Evolutionary conservation across 2,888 invertebrate genomes (phyloP).

Genomic region (Leptopterna dolabrata): DNA sequence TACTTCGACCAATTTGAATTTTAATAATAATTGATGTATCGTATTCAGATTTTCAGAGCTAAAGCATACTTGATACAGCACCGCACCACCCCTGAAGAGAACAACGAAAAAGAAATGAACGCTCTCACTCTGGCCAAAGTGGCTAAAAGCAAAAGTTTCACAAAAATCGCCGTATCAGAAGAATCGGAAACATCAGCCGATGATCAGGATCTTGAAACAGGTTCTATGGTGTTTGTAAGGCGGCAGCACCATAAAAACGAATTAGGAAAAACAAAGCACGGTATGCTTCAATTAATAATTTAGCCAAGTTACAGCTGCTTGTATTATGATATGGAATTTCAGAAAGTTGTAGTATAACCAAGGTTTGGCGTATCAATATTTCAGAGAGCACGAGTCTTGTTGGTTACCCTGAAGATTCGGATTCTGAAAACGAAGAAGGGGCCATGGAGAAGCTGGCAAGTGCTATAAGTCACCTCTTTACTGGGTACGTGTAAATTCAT

Average conservation of each 20-base stretch:
- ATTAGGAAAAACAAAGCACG: conserved; percentile 54
- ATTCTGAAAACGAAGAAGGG: conserved; percentile 80
- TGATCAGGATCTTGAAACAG: conserved; percentile 70
- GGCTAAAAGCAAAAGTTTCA: conserved; percentile 51
- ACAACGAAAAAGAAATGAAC: conserved; percentile 64
- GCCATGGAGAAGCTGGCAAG: conserved; percentile 77
- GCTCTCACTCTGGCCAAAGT: conserved; percentile 67
- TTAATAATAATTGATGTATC: background rate
- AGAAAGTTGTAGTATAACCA: too few species aligned
- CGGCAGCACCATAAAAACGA: conserved; percentile 55
- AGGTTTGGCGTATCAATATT: conserved; percentile 50
- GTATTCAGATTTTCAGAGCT: conserved; percentile 68
- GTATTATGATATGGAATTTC: too few species aligned
- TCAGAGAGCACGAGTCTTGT: conserved; percentile 64
- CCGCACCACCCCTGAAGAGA: conserved; percentile 64
- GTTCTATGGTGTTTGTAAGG: conserved; percentile 72
- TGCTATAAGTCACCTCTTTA: conserved; percentile 82
- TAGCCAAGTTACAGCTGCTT: background rate
- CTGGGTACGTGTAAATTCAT: conserved; percentile 70
- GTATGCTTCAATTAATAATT: conserved; percentile 3
- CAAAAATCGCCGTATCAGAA: conserved; percentile 51
- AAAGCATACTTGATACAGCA: conserved; percentile 73
- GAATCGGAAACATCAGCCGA: conserved; percentile 73
- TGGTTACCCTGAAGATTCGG: conserved; percentile 72
- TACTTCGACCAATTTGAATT: background rate